These are phyloP conservation scores for Andrena bucephala DNA, from an alignment of 2,888 invertebrate genomes.

Conservation along the genomic window DNA sequence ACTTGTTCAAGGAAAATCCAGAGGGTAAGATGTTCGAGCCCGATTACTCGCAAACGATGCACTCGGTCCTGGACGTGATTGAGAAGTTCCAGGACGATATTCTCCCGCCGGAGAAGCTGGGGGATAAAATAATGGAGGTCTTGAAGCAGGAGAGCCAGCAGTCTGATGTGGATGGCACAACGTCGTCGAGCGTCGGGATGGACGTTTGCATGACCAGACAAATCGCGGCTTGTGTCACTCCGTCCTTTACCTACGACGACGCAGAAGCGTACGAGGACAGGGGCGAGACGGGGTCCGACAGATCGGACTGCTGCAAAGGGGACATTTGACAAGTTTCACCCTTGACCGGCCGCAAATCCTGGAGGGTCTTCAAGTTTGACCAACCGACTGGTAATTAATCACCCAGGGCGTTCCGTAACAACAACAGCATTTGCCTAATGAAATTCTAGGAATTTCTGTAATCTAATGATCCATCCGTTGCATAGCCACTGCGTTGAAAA, in stretches of 20 bases:
- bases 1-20: conserved; percentile 89
- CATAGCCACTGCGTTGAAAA: not conserved
- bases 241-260: conserved; percentile 24
- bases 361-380: not conserved
- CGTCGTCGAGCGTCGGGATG: not conserved
- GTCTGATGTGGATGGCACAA: not conserved
- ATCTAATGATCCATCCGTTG: conserved; percentile 14
- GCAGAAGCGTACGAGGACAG: conserved; percentile 15
- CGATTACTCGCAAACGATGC: conserved; percentile 87
- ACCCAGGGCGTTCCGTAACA: not conserved
- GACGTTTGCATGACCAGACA: conserved; percentile 20
- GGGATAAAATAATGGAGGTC: conserved; percentile 47
- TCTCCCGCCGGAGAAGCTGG: conserved; percentile 62
- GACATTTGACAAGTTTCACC: not conserved
- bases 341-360: not conserved
- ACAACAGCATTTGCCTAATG: conserved; percentile 19
- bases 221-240: conserved; percentile 8
- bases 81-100: conserved; percentile 85
- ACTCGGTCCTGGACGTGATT: conserved; percentile 86
- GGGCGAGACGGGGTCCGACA: not conserved
- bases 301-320: not conserved
- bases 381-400: conserved; percentile 23
- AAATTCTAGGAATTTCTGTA: conserved; percentile 26
- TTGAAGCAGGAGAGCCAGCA: conserved; percentile 26
- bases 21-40: conserved; percentile 90